Conservation (phyloP, 1,140 invertebrate species). For the Ostrea denselamellosa region DNA sequence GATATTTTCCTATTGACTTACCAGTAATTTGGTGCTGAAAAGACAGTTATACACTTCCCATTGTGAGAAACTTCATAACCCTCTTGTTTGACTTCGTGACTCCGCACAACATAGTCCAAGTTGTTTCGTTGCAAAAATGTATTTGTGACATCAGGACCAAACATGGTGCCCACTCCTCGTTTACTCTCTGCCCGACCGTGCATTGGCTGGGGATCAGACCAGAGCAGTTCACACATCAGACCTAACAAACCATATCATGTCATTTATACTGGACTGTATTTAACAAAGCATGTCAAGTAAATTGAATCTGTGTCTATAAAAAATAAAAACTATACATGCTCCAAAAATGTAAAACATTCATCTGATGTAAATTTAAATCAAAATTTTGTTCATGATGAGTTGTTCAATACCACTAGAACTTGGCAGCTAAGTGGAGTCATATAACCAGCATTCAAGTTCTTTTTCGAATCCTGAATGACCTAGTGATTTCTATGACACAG, state of each 20-base stretch:
- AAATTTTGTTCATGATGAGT: too few relatives aligned
- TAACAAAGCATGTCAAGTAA: neutral
- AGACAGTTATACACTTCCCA: conserved; percentile 82
- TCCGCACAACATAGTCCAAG: conserved; percentile 95
- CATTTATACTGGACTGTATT: too few relatives aligned
- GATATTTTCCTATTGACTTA: too few relatives aligned
- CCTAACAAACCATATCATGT: conserved; percentile 75
- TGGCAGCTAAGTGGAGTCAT: too few relatives aligned
- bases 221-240: conserved; percentile 97
- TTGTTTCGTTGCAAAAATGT: conserved; percentile 91
- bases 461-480: too few relatives aligned
- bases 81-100: conserved; percentile 98
- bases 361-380: too few relatives aligned
- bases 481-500: too few relatives aligned
- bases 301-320: too few relatives aligned
- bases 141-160: conserved; percentile 97
- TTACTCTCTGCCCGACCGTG: conserved; percentile 93
- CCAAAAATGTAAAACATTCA: too few relatives aligned
- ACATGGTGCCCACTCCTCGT: conserved; percentile 98
- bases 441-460: too few relatives aligned
- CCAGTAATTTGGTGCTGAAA: conserved; percentile 99
- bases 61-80: conserved; percentile 97
- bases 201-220: conserved; percentile 97
- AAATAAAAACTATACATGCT: too few relatives aligned
- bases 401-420: too few relatives aligned